Evolutionary conservation across 2,113 vertebrate genomes (phyloP).

Genomic region (Microcebus ravelobensis): DNA sequence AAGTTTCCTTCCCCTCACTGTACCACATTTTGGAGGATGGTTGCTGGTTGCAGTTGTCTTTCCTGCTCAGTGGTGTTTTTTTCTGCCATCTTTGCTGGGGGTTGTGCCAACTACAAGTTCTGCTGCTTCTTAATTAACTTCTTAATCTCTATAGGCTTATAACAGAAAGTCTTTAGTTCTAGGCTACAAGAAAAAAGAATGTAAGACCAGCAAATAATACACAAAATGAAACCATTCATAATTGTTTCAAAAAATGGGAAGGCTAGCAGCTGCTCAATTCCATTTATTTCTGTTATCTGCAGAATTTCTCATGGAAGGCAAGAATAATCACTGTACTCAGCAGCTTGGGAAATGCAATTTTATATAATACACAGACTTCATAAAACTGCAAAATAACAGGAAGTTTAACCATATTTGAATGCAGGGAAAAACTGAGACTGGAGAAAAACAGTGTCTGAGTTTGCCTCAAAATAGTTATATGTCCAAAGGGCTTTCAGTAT

Average conservation of each 20-base stretch:
- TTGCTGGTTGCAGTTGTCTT: not conserved
- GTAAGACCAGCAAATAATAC: constrained; percentile 73
- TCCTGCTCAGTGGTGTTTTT: not conserved
- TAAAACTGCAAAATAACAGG: constrained; percentile 35
- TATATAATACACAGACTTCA: constrained; percentile 35
- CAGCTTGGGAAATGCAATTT: constrained; percentile 61
- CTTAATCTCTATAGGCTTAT: constrained; percentile 58
- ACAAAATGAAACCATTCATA: constrained; percentile 81
- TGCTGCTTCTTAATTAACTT: constrained; percentile 67
- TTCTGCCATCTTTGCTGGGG: not conserved
- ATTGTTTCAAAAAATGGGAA: constrained; percentile 74
- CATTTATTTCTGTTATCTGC: constrained; percentile 80
- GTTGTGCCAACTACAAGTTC: not conserved
- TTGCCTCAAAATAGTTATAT: not conserved
- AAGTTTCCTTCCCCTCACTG: not conserved
- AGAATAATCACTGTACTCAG: constrained; percentile 66
- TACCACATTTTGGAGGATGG: not conserved
- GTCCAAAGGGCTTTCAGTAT: not conserved
- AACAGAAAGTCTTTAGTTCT: constrained; percentile 74
- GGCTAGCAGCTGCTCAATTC: constrained; percentile 64
- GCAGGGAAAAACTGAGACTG: not conserved
- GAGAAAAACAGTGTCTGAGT: not conserved
- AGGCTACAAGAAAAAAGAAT: constrained; percentile 65
- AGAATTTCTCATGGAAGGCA: constrained; percentile 70
- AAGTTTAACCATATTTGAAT: not conserved